These are phyloP conservation scores for Hyphantria cunea DNA, from an alignment of 1,140 invertebrate species.

Conservation along the genomic window DNA sequence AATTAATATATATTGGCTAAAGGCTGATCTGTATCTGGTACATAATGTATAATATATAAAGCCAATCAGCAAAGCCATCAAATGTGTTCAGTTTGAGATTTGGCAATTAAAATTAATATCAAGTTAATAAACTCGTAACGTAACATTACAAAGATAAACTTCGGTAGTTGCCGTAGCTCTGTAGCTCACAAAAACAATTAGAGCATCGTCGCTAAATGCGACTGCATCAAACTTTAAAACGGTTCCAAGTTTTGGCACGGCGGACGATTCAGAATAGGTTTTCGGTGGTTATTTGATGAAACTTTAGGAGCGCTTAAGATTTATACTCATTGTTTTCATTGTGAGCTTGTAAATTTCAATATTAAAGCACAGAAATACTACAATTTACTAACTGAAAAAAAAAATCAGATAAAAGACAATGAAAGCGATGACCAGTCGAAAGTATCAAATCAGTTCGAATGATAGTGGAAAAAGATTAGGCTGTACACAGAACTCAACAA, in stretches of 20 bases:
- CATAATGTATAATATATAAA: too few relatives aligned
- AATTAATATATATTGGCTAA: too few relatives aligned
- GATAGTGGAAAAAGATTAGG: too few relatives aligned
- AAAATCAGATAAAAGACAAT: too few relatives aligned
- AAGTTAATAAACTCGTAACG: neutral
- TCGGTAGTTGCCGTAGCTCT: slow-evolving; percentile 15
- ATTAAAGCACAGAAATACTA: neutral
- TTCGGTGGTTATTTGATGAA: slow-evolving; percentile 18
- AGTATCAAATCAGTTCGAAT: too few relatives aligned
- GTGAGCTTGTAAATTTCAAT: slow-evolving; percentile 13
- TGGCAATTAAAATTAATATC: neutral
- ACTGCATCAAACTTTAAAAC: slow-evolving; percentile 49
- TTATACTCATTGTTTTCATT: slow-evolving; percentile 21
- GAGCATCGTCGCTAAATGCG: slow-evolving; percentile 19
- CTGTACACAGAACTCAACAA: too few relatives aligned
- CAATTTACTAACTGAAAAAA: neutral
- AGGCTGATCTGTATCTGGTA: too few relatives aligned
- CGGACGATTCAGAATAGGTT: slow-evolving; percentile 23
- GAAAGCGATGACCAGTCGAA: too few relatives aligned
- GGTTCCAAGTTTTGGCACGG: slow-evolving; percentile 34
- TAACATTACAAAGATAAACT: slow-evolving; percentile 12
- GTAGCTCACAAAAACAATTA: slow-evolving; percentile 30
- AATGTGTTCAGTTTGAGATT: too few relatives aligned
- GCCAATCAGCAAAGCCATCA: too few relatives aligned
- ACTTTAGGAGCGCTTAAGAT: slow-evolving; percentile 13